Base-by-base conservation (phyloP, 1,140 invertebrate species). In the Aphelinus atriplicis region DNA sequence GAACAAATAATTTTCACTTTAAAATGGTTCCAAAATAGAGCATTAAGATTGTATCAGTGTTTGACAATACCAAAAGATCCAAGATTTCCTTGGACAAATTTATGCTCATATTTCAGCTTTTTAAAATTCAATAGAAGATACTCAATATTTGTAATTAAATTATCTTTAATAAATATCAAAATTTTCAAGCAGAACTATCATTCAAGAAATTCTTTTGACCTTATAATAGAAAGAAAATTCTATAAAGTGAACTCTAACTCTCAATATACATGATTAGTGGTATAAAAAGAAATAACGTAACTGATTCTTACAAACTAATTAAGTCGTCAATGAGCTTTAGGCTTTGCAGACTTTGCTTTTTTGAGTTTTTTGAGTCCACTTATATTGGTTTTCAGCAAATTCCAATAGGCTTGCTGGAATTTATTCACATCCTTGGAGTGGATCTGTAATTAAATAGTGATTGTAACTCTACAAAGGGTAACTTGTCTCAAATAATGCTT, bases 301-400 rank as follows among this genome's bases (percentile, higher is more conserved):
- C 26, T 26, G 26, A 26, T 26, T 26, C 26, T 26, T 26, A 26
- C 26, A 26, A 26, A 26, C 26, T 26, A 26, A 6, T 70, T 60
- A 7, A 62, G 46, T 64, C 70, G 61, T 84, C 83, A 89, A 84
- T 83, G 90, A 90, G 75, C 92, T 90, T 90, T 95, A 91, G 78
- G 92, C 83, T 90, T 95, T 88, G 83, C 91, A 88, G 83, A 86
- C 87, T 95, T 93, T 3, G 90, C 89, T 87, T 95, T 95, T 83
- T 95, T 95, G 77, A 95, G 89, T 86, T 95, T 95, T 85, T 95
- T 96, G 67, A 96, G 86, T 76, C 94, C 94, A 89, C 94, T 95
- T 84, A 96, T 92, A 86, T 95, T 96, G n/a, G 91, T 92, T 87
- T 94, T 95, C 46, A 96, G 86, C 76, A 96, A 87, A 88, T 92